Percentiles rank a stretch among this genome's conserved stretches.
phyloP scores from a whole-genome alignment of 2,113 vertebrate genomes.

The cattle (Bos taurus) region DNA sequence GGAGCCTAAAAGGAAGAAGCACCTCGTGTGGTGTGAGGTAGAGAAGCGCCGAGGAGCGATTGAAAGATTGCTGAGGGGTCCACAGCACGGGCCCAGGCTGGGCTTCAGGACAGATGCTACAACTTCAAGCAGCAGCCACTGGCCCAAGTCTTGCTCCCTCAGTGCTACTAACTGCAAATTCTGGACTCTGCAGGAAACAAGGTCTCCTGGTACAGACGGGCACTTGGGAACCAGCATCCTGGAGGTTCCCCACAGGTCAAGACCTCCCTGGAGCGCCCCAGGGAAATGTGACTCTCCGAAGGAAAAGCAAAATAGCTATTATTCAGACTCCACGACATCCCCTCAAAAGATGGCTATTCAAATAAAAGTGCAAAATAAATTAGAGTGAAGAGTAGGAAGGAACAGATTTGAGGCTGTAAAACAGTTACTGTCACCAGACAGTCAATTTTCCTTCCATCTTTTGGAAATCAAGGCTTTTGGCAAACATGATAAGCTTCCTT shows the following conservation, averaged over 20 bases:
- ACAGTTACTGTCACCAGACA: background rate
- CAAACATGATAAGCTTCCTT: background rate
- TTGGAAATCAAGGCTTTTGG: background rate
- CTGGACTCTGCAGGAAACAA: background rate
- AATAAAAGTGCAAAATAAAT: background rate
- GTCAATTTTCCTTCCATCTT: background rate
- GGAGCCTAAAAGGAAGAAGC: background rate
- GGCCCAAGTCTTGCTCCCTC: background rate
- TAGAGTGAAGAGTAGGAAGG: background rate
- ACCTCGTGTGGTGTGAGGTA: rapidly evolving
- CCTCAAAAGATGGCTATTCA: background rate
- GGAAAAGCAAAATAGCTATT: background rate
- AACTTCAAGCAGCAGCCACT: background rate
- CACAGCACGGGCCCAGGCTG: rapidly evolving
- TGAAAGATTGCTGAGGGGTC: rapidly evolving
- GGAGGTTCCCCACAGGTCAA: background rate
- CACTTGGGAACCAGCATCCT: background rate
- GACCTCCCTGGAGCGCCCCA: background rate
- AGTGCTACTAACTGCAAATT: background rate
- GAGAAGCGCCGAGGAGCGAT: rapidly evolving
- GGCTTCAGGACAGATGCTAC: background rate
- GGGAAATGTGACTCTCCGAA: background rate
- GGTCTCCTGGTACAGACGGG: background rate
- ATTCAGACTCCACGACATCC: background rate
- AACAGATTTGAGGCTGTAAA: background rate